Evolutionary conservation across 35 echinoderm and acorn worm species (phyloP).

Genomic region (Lytechinus variegatus): DNA sequence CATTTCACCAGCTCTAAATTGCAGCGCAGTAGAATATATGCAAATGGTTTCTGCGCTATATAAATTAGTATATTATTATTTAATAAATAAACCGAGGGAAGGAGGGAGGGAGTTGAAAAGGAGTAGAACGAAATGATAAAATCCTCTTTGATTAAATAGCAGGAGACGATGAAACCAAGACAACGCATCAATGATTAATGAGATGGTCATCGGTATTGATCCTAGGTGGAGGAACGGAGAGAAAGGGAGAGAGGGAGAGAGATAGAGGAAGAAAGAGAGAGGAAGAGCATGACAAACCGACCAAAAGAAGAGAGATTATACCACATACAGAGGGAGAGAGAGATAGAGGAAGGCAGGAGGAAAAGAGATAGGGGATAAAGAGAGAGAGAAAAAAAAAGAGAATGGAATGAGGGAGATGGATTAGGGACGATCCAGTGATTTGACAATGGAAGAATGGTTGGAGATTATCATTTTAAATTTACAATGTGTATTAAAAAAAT

Average conservation of each 20-base stretch:
- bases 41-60: too few relatives aligned
- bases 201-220: not conserved
- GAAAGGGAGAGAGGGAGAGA: too few relatives aligned
- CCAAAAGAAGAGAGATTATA: too few relatives aligned
- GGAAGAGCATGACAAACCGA: too few relatives aligned
- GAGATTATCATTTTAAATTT: not conserved
- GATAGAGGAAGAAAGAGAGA: too few relatives aligned
- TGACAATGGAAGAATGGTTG: not conserved
- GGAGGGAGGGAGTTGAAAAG: not conserved
- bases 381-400: not conserved
- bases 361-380: not conserved
- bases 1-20: too few relatives aligned
- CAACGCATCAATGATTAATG: constrained; percentile 12
- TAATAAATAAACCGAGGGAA: too few relatives aligned
- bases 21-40: too few relatives aligned
- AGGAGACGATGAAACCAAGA: not conserved
- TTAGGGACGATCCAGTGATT: not conserved
- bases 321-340: too few relatives aligned
- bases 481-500: too few relatives aligned
- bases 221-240: too few relatives aligned
- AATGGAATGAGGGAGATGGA: not conserved
- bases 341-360: not conserved
- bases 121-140: not conserved
- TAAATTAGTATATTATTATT: too few relatives aligned
- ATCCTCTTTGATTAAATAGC: not conserved